Conservation (phyloP, 2,888 invertebrate genomes). For the Pseudoips prasinana region DNA sequence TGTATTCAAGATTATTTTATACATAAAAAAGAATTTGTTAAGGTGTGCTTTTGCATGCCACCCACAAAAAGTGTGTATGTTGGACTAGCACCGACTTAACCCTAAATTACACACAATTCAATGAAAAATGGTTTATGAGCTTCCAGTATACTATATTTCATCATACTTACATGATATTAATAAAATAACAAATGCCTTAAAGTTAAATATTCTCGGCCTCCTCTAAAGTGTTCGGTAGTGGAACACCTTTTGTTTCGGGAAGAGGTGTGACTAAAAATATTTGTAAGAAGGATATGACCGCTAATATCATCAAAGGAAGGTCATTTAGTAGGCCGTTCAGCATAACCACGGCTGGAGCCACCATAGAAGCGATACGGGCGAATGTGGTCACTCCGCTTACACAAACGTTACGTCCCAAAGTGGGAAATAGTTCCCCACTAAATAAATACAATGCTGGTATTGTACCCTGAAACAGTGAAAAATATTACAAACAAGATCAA, state of each 20-base stretch:
- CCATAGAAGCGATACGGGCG: slow-evolving; percentile 89
- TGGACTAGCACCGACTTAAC: too few species aligned
- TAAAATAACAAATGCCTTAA: too few species aligned
- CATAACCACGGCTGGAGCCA: slow-evolving; percentile 66
- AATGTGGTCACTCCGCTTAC: slow-evolving; percentile 88
- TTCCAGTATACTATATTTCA: too few species aligned
- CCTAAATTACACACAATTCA: too few species aligned
- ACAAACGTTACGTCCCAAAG: slow-evolving; percentile 88
- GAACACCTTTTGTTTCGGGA: slow-evolving; percentile 69
- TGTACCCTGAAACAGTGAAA: slow-evolving; percentile 65
- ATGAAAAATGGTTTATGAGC: too few species aligned
- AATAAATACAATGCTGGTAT: slow-evolving; percentile 85
- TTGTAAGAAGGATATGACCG: slow-evolving; percentile 51
- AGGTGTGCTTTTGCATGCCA: too few species aligned
- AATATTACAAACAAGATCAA: too few species aligned
- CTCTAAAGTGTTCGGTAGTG: slow-evolving; percentile 78
- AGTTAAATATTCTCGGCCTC: slow-evolving; percentile 49
- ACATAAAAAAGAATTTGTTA: too few species aligned
- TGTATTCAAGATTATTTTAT: too few species aligned
- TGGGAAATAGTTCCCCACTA: slow-evolving; percentile 90
- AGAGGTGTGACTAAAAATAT: slow-evolving; percentile 58
- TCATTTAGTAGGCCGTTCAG: slow-evolving; percentile 46
- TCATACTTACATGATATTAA: too few species aligned
- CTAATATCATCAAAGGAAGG: slow-evolving; percentile 57
- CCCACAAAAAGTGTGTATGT: too few species aligned